These are phyloP conservation scores for Apeltes quadracus DNA, from an alignment of 2,113 vertebrate genomes.

Conservation along the genomic window DNA sequence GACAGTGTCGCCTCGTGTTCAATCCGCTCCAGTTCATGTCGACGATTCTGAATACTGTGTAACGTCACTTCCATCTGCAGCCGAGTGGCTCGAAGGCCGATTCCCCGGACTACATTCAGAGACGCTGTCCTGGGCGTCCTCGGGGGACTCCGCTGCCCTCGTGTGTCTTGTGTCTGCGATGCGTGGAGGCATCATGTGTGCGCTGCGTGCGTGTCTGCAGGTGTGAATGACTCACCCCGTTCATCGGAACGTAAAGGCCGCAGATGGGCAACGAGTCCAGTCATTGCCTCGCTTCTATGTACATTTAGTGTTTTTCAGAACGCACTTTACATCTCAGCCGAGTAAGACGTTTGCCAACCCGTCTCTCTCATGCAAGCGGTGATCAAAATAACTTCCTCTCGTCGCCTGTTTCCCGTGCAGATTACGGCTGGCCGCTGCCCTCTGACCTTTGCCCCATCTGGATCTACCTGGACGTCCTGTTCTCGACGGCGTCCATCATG, in stretches of 20 bases:
- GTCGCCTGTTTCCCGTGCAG: no score
- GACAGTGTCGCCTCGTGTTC: not conserved
- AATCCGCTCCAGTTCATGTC: conserved; percentile 3
- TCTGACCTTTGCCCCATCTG: conserved; percentile 89
- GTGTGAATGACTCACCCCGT: conserved; percentile 39
- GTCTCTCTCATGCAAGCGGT: not conserved
- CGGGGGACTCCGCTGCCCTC: not conserved
- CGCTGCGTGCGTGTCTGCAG: conserved; percentile 6
- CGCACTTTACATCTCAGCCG: not conserved
- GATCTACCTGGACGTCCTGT: conserved; percentile 97
- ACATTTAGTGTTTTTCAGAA: no score
- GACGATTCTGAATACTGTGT: conserved; percentile 1
- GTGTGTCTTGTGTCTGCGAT: conserved; percentile 4
- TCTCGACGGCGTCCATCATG: conserved; percentile 98
- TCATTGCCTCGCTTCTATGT: not conserved
- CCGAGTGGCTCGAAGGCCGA: conserved; percentile 8
- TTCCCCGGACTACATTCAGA: conserved; percentile 21
- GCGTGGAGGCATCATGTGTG: not conserved
- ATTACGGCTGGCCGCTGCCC: conserved; percentile 92
- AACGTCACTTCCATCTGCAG: conserved; percentile 17
- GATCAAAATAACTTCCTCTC: not conserved
- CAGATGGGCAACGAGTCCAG: not conserved
- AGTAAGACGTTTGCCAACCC: not conserved
- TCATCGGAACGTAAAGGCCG: conserved; percentile 19
- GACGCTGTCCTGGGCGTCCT: not conserved